A percentile compares a stretch with the other conserved stretches of the same genome.
phyloP scores from a whole-genome alignment of 2,888 invertebrate species.

The Girardia tigrina region DNA sequence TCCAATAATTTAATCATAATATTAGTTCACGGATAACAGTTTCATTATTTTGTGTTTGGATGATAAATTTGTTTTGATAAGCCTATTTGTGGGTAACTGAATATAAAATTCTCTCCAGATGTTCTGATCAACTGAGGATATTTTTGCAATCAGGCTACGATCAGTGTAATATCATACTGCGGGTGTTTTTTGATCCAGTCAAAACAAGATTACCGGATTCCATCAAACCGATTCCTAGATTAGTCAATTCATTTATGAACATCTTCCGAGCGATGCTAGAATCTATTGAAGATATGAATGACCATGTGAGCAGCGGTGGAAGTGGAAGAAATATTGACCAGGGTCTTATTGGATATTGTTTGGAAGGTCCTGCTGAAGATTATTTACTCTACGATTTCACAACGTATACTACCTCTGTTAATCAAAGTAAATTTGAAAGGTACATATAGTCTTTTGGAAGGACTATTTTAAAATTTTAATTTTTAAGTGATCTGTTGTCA shows the following conservation, averaged over 20 bases:
- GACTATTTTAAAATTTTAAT: neutral
- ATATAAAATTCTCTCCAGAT: neutral
- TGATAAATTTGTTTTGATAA: no score
- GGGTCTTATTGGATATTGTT: neutral
- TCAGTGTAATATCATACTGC: slow-evolving; percentile 11
- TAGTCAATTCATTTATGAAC: neutral
- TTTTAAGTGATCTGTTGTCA: neutral
- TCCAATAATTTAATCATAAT: no score
- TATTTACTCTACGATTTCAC: slow-evolving; percentile 12
- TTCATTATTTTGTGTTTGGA: no score
- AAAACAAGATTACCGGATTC: neutral
- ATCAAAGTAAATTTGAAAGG: neutral
- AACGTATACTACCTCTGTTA: neutral
- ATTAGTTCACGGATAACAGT: no score
- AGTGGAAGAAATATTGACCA: slow-evolving; percentile 5
- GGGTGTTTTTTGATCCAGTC: slow-evolving; percentile 5
- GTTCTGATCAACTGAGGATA: slow-evolving; percentile 6
- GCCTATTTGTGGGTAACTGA: no score
- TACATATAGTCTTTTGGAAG: neutral
- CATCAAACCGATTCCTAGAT: neutral
- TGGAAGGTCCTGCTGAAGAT: neutral
- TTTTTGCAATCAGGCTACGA: slow-evolving; percentile 3
- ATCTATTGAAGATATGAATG: slow-evolving; percentile 17
- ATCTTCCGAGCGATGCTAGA: slow-evolving; percentile 7
- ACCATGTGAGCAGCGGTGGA: slow-evolving; percentile 12